Base-by-base conservation (phyloP, 2,113 vertebrate species). In the Trogon melanurus region DNA sequence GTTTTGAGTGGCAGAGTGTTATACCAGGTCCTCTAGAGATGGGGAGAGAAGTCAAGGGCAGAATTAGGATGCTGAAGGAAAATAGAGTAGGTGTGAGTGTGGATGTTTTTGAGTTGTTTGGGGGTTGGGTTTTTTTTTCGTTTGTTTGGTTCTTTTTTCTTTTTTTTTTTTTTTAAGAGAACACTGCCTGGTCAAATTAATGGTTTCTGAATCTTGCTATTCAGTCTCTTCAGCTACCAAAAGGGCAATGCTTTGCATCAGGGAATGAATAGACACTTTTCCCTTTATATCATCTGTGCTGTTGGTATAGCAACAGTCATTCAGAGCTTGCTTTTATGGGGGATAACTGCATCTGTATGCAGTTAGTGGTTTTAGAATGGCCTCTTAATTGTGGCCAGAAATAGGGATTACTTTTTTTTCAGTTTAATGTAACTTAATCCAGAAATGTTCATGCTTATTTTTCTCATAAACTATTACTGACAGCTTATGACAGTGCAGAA, bases 241-340 rank as follows among this genome's bases (percentile, higher is more conserved):
- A 88, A 91, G 83, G 79, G 83, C 72, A 78, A 9, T 41, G 36
- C 76, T 96, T 86, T 90, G 76, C 87, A 81, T 71, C 41, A 72
- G 83, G 76, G 94, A 96, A 78, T 87, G 79, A 96, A 91, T 53
- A 65, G 88, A 84, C 30, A 50, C 72, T 96, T 95, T 79, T 70
- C 34, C 60, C 53, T 95, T 94, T 94, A 13, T 88, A 44, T 86
- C 36, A 74, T 86, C 60, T 29, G 57, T 67, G 58, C 83, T 74
- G 85, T 95, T 88, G 93, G 65, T 96, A 91, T 93, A 93, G 93
- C 90, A 96, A 95, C 92, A 91, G 91, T 95, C 64, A 72, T 45
- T 93, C 65, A 69, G 70, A 69, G 79, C 69, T 86, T 74, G 79
- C 72, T 93, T 79, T 91, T 83, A 34, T 79, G 61, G 45, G n/a